These are phyloP conservation scores for Microplitis mediator DNA, from an alignment of 1,140 invertebrate genomes.

Conservation along the genomic window DNA sequence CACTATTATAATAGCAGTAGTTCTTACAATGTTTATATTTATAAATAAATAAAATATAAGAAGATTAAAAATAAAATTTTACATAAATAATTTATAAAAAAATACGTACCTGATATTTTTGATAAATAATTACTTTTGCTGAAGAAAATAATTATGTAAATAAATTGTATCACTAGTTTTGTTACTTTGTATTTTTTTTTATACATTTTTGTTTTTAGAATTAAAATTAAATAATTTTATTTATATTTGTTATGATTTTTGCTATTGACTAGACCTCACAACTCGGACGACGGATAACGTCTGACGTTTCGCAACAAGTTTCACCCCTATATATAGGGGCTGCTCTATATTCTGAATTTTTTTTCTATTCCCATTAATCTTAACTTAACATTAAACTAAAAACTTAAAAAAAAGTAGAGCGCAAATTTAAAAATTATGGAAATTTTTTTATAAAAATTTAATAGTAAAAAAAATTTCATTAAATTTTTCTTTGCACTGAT, in stretches of 20 bases:
- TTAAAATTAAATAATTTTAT: background rate
- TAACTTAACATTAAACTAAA: background rate
- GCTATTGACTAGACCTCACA: background rate
- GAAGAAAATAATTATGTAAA: background rate
- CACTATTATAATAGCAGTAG: no score
- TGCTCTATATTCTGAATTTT: background rate
- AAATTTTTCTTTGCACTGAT: no score
- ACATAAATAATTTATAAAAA: background rate
- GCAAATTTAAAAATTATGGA: no score
- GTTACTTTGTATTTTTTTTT: background rate
- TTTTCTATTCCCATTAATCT: background rate
- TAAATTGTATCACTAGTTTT: background rate
- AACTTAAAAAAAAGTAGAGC: no score
- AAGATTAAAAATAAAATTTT: no score
- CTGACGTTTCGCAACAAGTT: conserved; percentile 24
- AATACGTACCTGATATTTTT: conserved; percentile 23
- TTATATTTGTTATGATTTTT: background rate
- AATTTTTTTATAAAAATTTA: no score
- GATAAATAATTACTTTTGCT: conserved; percentile 10
- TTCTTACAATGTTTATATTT: no score
- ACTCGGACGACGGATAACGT: background rate
- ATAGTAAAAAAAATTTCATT: no score
- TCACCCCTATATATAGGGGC: conserved; percentile 23
- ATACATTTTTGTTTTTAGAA: background rate
- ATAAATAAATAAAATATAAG: no score